Percentiles rank a stretch among this genome's conserved stretches.
Evolutionary conservation across 2,888 invertebrate genomes (phyloP).

Genomic region (Holacanthella duospinosa): DNA sequence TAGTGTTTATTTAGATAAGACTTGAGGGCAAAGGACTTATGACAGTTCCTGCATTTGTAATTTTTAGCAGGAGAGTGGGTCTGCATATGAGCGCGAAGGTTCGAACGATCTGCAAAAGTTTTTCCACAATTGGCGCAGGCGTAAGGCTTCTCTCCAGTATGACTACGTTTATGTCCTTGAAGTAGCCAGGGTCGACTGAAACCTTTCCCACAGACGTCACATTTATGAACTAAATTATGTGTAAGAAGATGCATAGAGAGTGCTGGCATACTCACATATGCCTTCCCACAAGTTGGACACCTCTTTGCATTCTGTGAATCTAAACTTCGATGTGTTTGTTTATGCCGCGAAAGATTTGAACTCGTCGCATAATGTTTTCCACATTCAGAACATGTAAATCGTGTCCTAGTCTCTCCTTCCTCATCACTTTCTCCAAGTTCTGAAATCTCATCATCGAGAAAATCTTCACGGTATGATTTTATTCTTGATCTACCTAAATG

Average conservation of each 20-base stretch:
- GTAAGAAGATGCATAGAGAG: constrained; percentile 86
- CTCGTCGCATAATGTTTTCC: constrained; percentile 86
- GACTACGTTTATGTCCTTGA: constrained; percentile 74
- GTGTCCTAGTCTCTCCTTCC: constrained; percentile 1
- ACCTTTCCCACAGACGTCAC: constrained; percentile 84
- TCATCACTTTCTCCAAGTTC: constrained; percentile 14
- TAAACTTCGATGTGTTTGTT: constrained; percentile 82
- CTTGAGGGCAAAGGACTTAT: constrained; percentile 85
- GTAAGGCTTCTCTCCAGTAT: constrained; percentile 89
- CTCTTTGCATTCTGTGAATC: constrained; percentile 90
- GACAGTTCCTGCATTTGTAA: constrained; percentile 74
- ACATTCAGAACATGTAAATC: constrained; percentile 72
- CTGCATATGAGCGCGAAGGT: constrained; percentile 88
- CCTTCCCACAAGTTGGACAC: constrained; percentile 89
- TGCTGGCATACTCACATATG: constrained; percentile 96
- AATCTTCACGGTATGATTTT: not conserved
- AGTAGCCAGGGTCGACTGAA: constrained; percentile 92
- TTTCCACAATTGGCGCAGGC: constrained; percentile 85
- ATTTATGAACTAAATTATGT: constrained; percentile 84
- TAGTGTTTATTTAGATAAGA: constrained; percentile 91
- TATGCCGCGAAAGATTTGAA: constrained; percentile 77
- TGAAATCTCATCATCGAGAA: constrained; percentile 36
- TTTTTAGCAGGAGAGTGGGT: constrained; percentile 86
- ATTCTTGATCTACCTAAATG: not conserved
- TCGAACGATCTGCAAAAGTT: constrained; percentile 87